These are phyloP conservation scores for Phenganax subtilis DNA, from an alignment of 92 coral and sea anemone genomes.

Conservation along the genomic window DNA sequence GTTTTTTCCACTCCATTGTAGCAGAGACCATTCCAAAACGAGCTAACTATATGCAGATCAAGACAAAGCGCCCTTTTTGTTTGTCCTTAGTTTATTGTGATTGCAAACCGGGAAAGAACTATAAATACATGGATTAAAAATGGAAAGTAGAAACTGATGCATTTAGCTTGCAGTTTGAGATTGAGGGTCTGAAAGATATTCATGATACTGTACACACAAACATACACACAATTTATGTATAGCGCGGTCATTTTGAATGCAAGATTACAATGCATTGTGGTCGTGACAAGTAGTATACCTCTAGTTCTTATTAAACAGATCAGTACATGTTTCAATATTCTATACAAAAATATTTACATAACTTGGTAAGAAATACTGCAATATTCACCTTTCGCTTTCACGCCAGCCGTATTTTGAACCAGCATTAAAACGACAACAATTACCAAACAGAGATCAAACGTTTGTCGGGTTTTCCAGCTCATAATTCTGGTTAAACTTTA, in stretches of 20 bases:
- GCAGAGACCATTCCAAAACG: too few species aligned
- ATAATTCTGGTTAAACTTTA: background rate
- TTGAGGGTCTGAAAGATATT: background rate
- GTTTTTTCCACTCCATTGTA: too few species aligned
- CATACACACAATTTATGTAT: background rate
- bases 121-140: too few species aligned
- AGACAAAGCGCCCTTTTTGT: too few species aligned
- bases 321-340: background rate
- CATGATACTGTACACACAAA: background rate
- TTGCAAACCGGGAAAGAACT: too few species aligned
- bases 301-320: background rate
- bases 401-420: background rate
- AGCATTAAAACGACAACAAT: background rate
- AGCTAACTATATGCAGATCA: too few species aligned
- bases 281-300: background rate
- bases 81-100: too few species aligned
- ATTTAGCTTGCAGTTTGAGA: background rate
- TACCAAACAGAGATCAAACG: background rate
- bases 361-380: background rate
- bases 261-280: conserved; percentile 16
- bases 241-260: background rate
- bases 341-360: background rate
- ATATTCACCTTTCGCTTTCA: conserved; percentile 2
- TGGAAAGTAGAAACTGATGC: too few species aligned
- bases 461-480: background rate